phyloP scores from a whole-genome alignment of 2,797 vertebrate species.

The Vespertilio murinus region DNA sequence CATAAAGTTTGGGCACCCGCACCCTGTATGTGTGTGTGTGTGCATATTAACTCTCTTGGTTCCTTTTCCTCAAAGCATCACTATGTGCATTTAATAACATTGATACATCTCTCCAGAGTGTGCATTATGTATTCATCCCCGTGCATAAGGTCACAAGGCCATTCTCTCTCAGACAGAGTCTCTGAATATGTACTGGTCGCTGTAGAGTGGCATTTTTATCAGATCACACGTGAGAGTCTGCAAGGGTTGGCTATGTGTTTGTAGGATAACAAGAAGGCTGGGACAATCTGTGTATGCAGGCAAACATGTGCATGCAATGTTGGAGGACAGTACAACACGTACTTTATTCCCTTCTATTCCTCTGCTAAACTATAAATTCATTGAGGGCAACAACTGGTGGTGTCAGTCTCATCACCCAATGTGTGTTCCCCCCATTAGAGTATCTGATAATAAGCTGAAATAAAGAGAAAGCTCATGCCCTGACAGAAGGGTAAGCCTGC shows the following conservation, averaged over 20 bases:
- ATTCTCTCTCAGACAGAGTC: conserved; percentile 22
- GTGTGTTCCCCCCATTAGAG: neutral
- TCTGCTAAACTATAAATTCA: neutral
- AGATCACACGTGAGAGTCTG: neutral
- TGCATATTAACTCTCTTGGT: neutral
- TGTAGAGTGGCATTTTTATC: neutral
- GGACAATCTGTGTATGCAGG: neutral
- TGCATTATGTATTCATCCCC: neutral
- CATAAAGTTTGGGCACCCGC: neutral
- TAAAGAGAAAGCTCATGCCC: neutral
- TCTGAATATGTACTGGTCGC: neutral
- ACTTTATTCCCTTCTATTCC: neutral
- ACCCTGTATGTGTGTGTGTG: neutral
- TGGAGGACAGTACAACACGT: neutral
- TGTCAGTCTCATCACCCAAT: neutral
- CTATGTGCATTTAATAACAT: neutral
- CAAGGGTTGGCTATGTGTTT: neutral
- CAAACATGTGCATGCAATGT: neutral
- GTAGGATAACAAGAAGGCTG: neutral
- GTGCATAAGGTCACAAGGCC: neutral
- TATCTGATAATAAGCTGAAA: conserved; percentile 5
- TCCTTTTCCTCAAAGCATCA: neutral
- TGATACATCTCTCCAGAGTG: neutral
- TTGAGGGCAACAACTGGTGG: neutral
- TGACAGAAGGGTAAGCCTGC: neutral